Base-by-base conservation (phyloP, 2,113 vertebrate species). In the Bubo blakistoni region DNA sequence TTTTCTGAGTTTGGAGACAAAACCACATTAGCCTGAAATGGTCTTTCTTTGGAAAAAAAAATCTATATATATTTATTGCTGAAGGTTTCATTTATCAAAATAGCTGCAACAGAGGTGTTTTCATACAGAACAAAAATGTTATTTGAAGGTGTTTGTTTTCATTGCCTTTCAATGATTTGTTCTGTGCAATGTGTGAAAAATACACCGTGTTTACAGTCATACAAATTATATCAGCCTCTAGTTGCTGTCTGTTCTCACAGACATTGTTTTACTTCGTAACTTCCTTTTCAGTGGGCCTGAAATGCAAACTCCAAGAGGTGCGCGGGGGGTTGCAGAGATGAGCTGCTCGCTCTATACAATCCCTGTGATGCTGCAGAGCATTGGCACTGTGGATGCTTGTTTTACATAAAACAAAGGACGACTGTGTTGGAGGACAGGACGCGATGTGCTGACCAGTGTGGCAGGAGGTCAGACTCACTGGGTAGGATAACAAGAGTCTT, bases 291-390 rank as follows among this genome's bases (percentile, higher is more conserved):
- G 11, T 0, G 2, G n/a, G 20, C 52, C 65, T 72, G 73, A 73
- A 38, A 32, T 4, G 14, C 51, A 87, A 30, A 3, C 25, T 49
- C 25, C 7, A 4, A 29, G 59, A 40, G 55, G 8, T 27, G 27
- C 1, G 1, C 4, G 8, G 21, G 13, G 25, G 13, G 11, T 24
- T 79, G 54, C 46, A 51, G 63, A 80, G 49, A 26, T 0, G 10
- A 72, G 47, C 29, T 34, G 32, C 52, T 57, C 15, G 85, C 5
- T 1, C 32, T 20, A 21, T 3, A 11, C 30, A 7, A 61, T 25
- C 22, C 36, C 59, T 0, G 0, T 15, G 62, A 12, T 49, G 27
- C 81, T 42, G 62, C 81, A 72, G 78, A 57, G 25, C 32, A 1
- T 4, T 74, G 70, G 55, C 63, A 16, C 13, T 10, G 17, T 6